Evolutionary conservation across 2,888 invertebrate species (phyloP).

Genomic region (Salpingus planirostris): DNA sequence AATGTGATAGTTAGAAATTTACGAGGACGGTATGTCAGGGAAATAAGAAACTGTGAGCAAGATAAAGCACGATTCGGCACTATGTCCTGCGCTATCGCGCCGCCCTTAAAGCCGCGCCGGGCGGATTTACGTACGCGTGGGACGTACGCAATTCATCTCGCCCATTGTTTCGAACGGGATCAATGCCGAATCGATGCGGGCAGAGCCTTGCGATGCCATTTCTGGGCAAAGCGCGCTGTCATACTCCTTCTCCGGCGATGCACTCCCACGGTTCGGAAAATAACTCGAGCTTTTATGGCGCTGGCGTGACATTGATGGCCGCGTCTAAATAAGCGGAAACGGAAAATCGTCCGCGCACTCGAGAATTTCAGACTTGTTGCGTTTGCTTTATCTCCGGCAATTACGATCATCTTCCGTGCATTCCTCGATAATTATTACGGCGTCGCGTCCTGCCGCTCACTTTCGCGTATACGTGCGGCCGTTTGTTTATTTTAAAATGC

Average conservation of each 20-base stretch:
- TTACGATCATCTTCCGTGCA: too few relatives aligned
- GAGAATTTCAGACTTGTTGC: too few relatives aligned
- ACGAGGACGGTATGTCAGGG: conserved; percentile 22
- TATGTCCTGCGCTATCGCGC: conserved; percentile 20
- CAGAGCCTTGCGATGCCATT: conserved; percentile 3
- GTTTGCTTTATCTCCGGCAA: too few relatives aligned
- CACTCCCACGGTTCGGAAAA: conserved; percentile 9
- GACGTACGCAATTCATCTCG: conserved; percentile 4
- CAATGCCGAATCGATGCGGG: conserved; percentile 4
- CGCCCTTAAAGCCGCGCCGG: conserved; percentile 3
- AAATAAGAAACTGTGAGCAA: conserved; percentile 27
- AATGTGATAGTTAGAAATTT: conserved; percentile 21
- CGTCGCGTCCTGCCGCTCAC: too few relatives aligned
- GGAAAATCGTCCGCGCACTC: too few relatives aligned
- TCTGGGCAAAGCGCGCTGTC: conserved; percentile 2
- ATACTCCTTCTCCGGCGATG: conserved; percentile 5
- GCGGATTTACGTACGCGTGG: conserved; percentile 9
- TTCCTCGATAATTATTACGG: too few relatives aligned
- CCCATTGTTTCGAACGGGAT: conserved; percentile 4
- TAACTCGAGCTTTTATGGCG: conserved; percentile 9
- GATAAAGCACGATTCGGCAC: conserved; percentile 24
- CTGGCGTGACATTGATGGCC: conserved; percentile 10
- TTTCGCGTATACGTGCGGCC: too few relatives aligned
- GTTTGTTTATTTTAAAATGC: too few relatives aligned
- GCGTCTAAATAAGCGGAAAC: too few relatives aligned